Percentiles rank a stretch among this genome's conserved stretches.
Conservation (phyloP, 2,797 vertebrate genomes). For the Poecilia velifera region DNA sequence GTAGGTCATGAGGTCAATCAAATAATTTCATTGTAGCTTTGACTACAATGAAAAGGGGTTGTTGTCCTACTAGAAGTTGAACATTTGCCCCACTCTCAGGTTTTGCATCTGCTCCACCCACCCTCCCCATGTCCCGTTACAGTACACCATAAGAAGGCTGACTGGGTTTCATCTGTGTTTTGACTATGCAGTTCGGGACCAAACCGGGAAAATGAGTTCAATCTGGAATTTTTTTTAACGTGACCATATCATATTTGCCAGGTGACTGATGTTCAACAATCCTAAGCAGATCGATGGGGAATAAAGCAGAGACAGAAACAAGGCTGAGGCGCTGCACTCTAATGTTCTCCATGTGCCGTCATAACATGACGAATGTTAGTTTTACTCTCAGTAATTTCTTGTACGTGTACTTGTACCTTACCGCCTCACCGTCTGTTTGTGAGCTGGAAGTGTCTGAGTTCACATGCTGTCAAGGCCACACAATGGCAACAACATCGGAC, state of each 20-base stretch:
- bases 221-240: slow-evolving; percentile 24
- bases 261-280: slow-evolving; percentile 30
- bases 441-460: slow-evolving; percentile 36
- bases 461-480: slow-evolving; percentile 32
- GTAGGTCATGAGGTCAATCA: neutral
- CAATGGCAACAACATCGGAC: slow-evolving; percentile 17
- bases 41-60: neutral
- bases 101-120: neutral
- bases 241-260: slow-evolving; percentile 13
- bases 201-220: slow-evolving; percentile 2
- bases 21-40: neutral
- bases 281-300: slow-evolving; percentile 18
- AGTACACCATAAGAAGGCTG: neutral
- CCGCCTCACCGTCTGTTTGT: slow-evolving; percentile 15
- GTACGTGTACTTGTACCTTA: neutral
- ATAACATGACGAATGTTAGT: neutral
- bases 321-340: neutral
- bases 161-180: neutral
- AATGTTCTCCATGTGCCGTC: slow-evolving; percentile 1
- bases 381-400: slow-evolving; percentile 3
- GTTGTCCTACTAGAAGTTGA: neutral
- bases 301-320: slow-evolving; percentile 1
- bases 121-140: neutral
- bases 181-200: neutral
- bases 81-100: neutral